These are phyloP conservation scores for Uropsilus gracilis DNA, from an alignment of 2,113 vertebrate species.

Conservation along the genomic window DNA sequence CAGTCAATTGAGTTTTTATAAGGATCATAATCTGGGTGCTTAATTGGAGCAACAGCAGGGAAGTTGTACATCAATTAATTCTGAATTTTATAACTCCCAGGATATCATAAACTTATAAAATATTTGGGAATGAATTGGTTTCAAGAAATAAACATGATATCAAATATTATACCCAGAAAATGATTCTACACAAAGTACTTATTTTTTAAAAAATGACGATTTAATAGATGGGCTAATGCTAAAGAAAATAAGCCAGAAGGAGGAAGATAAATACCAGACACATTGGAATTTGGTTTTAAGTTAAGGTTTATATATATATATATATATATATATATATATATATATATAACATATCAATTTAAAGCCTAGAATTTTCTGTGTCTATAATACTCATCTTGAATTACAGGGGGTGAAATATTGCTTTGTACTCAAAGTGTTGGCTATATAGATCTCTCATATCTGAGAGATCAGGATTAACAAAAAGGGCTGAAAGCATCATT, in stretches of 20 bases:
- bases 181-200: neutral
- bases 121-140: neutral
- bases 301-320: neutral
- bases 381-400: neutral
- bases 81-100: neutral
- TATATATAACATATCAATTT: neutral
- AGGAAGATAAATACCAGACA: neutral
- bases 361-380: neutral
- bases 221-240: no score
- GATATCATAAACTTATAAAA: neutral
- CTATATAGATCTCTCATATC: neutral
- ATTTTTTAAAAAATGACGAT: neutral
- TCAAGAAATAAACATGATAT: neutral
- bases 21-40: no score
- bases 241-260: no score
- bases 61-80: neutral
- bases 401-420: neutral
- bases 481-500: neutral
- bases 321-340: no score
- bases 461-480: neutral
- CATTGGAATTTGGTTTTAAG: constrained; percentile 22
- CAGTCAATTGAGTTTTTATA: neutral
- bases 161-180: neutral
- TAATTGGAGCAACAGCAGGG: neutral
- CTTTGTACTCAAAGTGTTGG: neutral